phyloP scores from a whole-genome alignment of 1,140 invertebrate species.

The Drosophila nigromelanica region DNA sequence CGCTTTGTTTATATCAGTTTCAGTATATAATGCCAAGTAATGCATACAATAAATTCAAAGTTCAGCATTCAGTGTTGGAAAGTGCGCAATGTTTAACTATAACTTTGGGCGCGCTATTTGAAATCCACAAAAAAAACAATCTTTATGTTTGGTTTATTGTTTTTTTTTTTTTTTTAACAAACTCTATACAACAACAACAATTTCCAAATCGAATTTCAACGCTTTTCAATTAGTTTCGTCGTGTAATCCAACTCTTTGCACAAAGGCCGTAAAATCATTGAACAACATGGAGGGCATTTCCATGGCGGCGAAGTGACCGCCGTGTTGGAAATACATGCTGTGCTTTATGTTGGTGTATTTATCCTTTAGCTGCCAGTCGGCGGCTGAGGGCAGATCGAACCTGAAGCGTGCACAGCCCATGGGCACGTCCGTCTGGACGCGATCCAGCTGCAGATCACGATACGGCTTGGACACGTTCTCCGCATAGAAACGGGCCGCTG shows the following conservation, averaged over 20 bases:
- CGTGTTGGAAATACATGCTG: constrained; percentile 86
- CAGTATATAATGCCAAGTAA: not conserved
- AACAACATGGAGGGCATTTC: constrained; percentile 90
- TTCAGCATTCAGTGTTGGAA: constrained; percentile 13
- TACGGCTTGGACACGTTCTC: constrained; percentile 86
- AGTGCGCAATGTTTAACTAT: not conserved
- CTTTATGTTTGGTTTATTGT: not conserved
- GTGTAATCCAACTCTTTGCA: constrained; percentile 46
- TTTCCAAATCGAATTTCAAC: constrained; percentile 7
- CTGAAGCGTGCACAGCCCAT: constrained; percentile 88
- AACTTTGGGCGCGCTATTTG: not conserved
- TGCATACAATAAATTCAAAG: constrained; percentile 8
- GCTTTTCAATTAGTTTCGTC: not conserved
- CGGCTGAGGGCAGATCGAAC: constrained; percentile 86
- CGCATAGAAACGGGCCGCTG: constrained; percentile 90
- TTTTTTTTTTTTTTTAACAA: not conserved
- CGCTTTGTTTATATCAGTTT: constrained; percentile 1
- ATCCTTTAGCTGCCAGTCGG: constrained; percentile 86
- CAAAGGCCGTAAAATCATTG: constrained; percentile 86
- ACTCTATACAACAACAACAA: constrained; percentile 1
- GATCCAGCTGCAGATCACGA: constrained; percentile 84
- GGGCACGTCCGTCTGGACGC: constrained; percentile 87
- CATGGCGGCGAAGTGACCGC: constrained; percentile 94
- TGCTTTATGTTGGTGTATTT: constrained; percentile 88
- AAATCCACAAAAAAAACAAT: not conserved